Evolutionary conservation across 2,113 vertebrate genomes (phyloP).

Genomic region (Carollia perspicillata): DNA sequence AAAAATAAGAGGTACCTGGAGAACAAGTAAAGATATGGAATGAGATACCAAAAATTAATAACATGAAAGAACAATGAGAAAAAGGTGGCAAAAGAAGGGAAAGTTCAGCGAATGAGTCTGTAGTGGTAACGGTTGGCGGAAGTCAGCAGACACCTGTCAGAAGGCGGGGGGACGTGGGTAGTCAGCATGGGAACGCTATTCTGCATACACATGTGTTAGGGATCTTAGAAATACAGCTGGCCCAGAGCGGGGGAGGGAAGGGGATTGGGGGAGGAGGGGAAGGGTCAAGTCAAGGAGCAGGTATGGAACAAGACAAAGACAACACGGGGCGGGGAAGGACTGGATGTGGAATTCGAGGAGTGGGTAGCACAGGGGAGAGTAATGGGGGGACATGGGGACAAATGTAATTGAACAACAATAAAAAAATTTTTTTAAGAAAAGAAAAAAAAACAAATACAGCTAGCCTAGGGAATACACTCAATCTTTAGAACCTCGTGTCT

Average conservation of each 20-base stretch:
- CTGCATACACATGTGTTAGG: background rate
- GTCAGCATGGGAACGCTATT: background rate
- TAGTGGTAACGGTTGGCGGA: accelerated
- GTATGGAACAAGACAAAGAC: too few species aligned
- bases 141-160: background rate
- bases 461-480: background rate
- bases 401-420: too few species aligned
- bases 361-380: too few species aligned
- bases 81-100: background rate
- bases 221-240: background rate
- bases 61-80: background rate
- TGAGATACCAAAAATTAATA: background rate
- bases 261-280: too few species aligned
- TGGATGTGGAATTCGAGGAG: too few species aligned
- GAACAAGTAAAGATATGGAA: background rate
- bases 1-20: background rate
- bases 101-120: background rate
- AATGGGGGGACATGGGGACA: too few species aligned
- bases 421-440: too few species aligned
- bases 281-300: too few species aligned
- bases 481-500: background rate
- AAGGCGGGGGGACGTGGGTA: background rate
- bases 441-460: background rate
- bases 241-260: too few species aligned
- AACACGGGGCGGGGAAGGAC: too few species aligned